Evolutionary conservation across 2,113 vertebrate species (phyloP).

Genomic region (Nettapus auritus): DNA sequence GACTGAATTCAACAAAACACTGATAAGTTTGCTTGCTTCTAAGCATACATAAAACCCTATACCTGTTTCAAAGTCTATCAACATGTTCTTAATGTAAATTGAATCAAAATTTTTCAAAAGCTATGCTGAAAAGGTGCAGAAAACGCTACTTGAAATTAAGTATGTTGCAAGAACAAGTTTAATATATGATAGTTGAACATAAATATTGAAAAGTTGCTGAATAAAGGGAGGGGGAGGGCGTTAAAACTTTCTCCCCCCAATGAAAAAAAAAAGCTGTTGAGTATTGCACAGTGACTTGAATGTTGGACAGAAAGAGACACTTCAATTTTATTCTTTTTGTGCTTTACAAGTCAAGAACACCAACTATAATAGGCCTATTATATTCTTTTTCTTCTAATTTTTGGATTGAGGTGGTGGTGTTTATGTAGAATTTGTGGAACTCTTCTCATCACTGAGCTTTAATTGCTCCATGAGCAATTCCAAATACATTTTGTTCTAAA

Average conservation of each 20-base stretch:
- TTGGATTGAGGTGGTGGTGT: rapidly evolving
- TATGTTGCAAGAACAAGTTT: neutral
- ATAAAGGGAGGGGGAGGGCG: neutral
- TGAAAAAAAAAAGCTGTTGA: neutral
- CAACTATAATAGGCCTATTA: neutral
- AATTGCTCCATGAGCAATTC: neutral
- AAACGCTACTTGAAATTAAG: neutral
- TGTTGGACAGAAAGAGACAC: neutral
- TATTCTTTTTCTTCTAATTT: neutral
- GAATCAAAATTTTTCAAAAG: neutral
- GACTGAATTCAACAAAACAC: neutral
- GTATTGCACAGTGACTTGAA: neutral
- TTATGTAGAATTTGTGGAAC: neutral
- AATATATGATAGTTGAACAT: neutral
- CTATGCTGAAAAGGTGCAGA: neutral
- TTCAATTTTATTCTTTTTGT: neutral
- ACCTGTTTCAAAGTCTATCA: neutral
- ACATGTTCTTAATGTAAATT: neutral
- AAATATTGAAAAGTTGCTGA: neutral
- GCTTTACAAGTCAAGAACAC: neutral
- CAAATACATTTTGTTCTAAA: neutral
- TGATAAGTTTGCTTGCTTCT: neutral
- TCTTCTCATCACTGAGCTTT: neutral
- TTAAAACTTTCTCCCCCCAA: neutral
- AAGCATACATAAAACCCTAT: neutral